These are phyloP conservation scores for Bothrops jararaca DNA, from an alignment of 2,113 vertebrate genomes.

Conservation along the genomic window DNA sequence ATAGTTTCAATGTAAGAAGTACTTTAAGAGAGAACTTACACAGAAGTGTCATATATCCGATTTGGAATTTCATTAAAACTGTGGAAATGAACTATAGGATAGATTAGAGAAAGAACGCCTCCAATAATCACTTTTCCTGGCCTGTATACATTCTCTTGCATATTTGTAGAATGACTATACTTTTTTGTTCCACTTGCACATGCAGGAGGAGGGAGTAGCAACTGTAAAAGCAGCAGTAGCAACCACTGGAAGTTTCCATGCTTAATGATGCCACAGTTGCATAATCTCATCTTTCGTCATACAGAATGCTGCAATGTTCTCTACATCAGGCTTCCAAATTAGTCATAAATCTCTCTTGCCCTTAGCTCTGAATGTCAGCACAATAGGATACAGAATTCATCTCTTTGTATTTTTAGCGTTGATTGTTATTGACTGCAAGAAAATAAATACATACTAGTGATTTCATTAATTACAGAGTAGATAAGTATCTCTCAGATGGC, in stretches of 20 bases:
- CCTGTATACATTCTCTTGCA: not conserved
- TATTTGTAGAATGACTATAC: not conserved
- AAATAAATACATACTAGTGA: not conserved
- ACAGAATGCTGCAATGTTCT: not conserved
- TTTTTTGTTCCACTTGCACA: no score
- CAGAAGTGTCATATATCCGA: fast-evolving
- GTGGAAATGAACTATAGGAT: not conserved
- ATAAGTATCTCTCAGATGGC: not conserved
- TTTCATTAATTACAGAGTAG: slow-evolving; percentile 6
- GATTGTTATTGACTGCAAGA: not conserved
- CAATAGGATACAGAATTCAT: not conserved
- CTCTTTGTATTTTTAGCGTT: not conserved
- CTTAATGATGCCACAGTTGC: not conserved
- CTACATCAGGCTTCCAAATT: not conserved
- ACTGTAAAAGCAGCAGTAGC: not conserved
- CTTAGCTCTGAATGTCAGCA: not conserved
- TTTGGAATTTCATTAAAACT: not conserved
- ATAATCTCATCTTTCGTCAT: no score
- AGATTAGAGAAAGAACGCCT: not conserved
- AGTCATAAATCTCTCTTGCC: no score
- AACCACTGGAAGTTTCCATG: not conserved
- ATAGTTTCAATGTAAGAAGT: no score
- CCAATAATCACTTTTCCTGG: not conserved
- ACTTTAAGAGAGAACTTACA: not conserved
- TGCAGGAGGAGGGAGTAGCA: not conserved